These are phyloP conservation scores for Montipora cactus DNA, from an alignment of 64 coral and sea anemone genomes.

Conservation along the genomic window DNA sequence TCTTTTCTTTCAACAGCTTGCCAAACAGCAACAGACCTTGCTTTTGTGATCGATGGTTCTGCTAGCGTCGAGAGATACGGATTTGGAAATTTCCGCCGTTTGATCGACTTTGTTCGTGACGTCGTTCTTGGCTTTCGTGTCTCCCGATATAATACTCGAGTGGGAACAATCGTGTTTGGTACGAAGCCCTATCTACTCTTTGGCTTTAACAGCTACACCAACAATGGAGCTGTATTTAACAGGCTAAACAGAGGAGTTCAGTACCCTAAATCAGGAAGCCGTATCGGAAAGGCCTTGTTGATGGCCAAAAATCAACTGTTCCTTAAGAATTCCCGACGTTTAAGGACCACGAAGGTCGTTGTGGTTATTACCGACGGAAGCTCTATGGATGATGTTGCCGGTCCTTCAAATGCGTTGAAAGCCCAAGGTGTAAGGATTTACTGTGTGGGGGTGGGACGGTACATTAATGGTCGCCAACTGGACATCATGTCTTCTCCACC, in stretches of 20 bases:
- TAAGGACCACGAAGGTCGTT: conserved; percentile 44
- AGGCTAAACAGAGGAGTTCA: conserved; percentile 33
- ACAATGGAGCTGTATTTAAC: conserved; percentile 69
- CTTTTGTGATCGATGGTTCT: conserved; percentile 69
- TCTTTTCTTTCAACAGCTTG: conserved; percentile 43
- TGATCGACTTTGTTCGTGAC: conserved; percentile 59
- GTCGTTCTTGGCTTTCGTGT: conserved; percentile 54
- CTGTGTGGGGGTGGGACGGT: conserved; percentile 62
- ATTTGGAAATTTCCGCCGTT: conserved; percentile 61
- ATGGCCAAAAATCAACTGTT: conserved; percentile 52
- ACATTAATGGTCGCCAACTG: conserved; percentile 73
- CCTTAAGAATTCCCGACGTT: conserved; percentile 38
- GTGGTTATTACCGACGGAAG: conserved; percentile 69
- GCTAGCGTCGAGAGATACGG: conserved; percentile 70
- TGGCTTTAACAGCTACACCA: conserved; percentile 66
- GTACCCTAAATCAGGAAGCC: conserved; percentile 69
- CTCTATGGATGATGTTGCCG: conserved; percentile 64
- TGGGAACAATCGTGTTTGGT: conserved; percentile 61
- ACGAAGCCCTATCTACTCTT: conserved; percentile 50
- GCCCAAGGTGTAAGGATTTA: conserved; percentile 68
- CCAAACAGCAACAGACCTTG: conserved; percentile 60
- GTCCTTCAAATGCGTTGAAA: conserved; percentile 55
- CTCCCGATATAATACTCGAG: conserved; percentile 43
- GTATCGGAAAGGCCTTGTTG: conserved; percentile 54
- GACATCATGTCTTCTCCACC: conserved; percentile 67